A percentile compares a stretch with the other conserved stretches of the same genome.
phyloP scores from a whole-genome alignment of 2,888 invertebrate genomes.

The Cancer borealis region DNA sequence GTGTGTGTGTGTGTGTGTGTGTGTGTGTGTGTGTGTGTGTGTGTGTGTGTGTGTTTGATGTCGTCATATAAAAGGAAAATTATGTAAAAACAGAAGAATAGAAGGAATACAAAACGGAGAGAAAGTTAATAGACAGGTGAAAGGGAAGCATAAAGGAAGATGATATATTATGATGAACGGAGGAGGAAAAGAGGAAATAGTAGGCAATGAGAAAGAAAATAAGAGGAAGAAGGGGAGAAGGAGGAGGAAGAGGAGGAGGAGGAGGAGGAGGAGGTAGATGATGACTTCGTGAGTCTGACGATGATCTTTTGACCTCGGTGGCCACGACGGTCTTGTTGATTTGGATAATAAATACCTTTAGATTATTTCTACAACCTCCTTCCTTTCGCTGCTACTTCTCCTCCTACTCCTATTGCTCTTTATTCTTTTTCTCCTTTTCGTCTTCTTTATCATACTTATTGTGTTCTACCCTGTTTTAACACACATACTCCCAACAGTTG shows the following conservation, averaged over 20 bases:
- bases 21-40: background rate
- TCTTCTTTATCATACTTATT: no score
- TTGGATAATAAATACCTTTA: background rate
- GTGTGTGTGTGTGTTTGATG: constrained; percentile 1
- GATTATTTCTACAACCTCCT: background rate
- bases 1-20: constrained; percentile 1
- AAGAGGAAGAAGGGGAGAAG: background rate
- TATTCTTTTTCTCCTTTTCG: background rate
- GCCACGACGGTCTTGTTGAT: constrained; percentile 13
- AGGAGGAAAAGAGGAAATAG: background rate
- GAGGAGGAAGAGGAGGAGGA: background rate
- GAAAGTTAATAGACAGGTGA: background rate
- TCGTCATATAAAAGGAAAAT: background rate
- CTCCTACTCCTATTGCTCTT: background rate
- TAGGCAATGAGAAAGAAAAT: no score
- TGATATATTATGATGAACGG: background rate
- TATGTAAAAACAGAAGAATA: background rate
- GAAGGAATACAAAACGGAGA: background rate
- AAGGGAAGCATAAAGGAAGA: background rate
- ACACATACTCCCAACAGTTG: no score
- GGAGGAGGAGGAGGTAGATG: background rate
- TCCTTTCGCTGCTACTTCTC: background rate
- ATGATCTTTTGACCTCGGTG: background rate
- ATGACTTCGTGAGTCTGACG: constrained; percentile 4
- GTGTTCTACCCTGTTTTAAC: no score